Base-by-base conservation (phyloP, 2,113 vertebrate genomes). In the Entelurus aequoreus region DNA sequence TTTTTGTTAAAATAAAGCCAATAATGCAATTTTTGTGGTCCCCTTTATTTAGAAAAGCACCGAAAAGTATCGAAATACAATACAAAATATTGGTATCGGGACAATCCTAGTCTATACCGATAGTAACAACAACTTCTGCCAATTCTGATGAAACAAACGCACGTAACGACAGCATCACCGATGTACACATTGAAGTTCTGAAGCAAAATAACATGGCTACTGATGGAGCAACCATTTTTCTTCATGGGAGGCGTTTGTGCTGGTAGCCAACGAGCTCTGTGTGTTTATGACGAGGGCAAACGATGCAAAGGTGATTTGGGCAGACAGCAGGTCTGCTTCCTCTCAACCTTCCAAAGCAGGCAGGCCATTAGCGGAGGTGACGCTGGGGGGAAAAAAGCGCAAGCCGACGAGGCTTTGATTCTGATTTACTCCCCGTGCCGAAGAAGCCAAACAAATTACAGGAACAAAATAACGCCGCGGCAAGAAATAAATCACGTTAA, bases 401-500 rank as follows among this genome's bases (percentile, higher is more conserved):
- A 19, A 66, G 78, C 78, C 75, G 80, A 83, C 36, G n/a, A 11
- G 7, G 57, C 81, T 88, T 88, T 87, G 83, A 88, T 84, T 87
- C 77, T 82, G 86, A 90, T 85, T 87, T 84, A 83, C 84, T 68
- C 47, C 72, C 71, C 70, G 12, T 57, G 69, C 77, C 75, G 73
- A 80, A 82, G 84, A 81, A 83, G 66, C 75, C 77, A 89, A 86
- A 84, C 79, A 88, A 86, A 89, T 86, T 84, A 84, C 79, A 80
- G 69, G 79, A 82, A 85, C 79, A 78, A 87, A 88, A 87, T 85
- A 82, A 87, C 67, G 86, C 10, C 75, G 74, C 81, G 74, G 71
- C 61, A 14, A 74, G 79, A 81, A 89, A 87, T 89, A 86, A 87
- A 89, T 90, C 83, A 83, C 72, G 69, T 82, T 83, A 88, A 88